Evolutionary conservation across 2,113 vertebrate species (phyloP).

Genomic region (pig (Sus scrofa)): DNA sequence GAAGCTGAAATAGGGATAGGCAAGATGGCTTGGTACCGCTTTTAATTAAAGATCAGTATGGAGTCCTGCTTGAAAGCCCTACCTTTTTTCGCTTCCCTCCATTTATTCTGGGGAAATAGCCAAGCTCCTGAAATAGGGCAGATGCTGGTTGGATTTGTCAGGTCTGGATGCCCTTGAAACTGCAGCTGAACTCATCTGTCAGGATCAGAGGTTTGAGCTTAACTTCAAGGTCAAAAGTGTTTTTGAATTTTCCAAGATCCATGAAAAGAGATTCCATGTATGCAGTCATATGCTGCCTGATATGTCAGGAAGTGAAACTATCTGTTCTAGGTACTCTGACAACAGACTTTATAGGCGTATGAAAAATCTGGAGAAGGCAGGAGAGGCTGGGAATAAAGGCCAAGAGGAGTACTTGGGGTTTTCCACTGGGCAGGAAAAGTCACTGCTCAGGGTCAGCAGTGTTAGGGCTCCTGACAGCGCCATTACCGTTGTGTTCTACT

Average conservation of each 20-base stretch:
- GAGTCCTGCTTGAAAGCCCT: background rate
- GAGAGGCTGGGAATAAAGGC: background rate
- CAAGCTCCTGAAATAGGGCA: slow-evolving; percentile 1
- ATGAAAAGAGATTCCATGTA: background rate
- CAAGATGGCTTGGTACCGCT: background rate
- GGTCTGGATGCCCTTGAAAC: slow-evolving; percentile 6
- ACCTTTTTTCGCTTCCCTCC: background rate
- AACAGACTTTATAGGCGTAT: background rate
- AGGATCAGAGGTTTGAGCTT: slow-evolving; percentile 11
- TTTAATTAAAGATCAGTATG: background rate
- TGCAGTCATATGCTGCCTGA: background rate
- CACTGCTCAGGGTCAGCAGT: background rate
- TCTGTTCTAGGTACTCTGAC: background rate
- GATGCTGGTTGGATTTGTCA: background rate
- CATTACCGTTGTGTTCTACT: rapidly evolving
- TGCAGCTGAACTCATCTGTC: background rate
- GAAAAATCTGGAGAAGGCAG: background rate
- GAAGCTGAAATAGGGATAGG: background rate
- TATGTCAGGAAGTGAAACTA: background rate
- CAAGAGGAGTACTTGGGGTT: background rate
- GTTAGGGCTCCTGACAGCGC: background rate
- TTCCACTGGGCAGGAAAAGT: background rate
- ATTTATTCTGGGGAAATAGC: slow-evolving; percentile 29
- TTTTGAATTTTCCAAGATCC: background rate
- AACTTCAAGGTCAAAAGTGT: slow-evolving; percentile 26